phyloP scores from a whole-genome alignment of 2,888 invertebrate species.

The Seira sanloemensis region DNA sequence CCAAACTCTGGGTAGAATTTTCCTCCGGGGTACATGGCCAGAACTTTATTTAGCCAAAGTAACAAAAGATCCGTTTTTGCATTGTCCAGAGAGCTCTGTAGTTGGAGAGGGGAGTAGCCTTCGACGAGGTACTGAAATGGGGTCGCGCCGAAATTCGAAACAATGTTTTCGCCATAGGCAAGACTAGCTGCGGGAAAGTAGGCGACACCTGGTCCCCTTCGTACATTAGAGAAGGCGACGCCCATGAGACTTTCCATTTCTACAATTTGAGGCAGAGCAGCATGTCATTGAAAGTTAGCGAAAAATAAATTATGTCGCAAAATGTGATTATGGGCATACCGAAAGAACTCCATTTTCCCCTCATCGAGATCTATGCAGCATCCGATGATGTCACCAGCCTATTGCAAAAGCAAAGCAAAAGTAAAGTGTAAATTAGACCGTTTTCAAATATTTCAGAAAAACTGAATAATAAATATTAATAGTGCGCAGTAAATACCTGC shows the following conservation, averaged over 20 bases:
- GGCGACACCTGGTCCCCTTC: constrained; percentile 84
- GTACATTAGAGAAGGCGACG: constrained; percentile 83
- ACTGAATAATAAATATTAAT: neutral
- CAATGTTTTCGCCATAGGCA: constrained; percentile 85
- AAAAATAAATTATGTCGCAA: neutral
- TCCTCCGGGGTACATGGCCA: constrained; percentile 74
- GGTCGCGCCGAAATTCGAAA: constrained; percentile 86
- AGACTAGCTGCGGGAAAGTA: constrained; percentile 89
- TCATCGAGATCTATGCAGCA: constrained; percentile 85
- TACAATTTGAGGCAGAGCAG: too few relatives aligned
- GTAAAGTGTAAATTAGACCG: too few relatives aligned
- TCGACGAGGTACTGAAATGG: constrained; percentile 83
- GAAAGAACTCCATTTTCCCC: constrained; percentile 80
- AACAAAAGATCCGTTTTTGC: constrained; percentile 77
- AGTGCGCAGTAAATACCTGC: constrained; percentile 76
- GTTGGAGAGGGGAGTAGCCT: constrained; percentile 83
- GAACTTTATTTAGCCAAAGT: constrained; percentile 77
- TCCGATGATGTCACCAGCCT: constrained; percentile 87
- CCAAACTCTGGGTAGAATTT: constrained; percentile 37
- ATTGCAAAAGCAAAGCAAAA: neutral
- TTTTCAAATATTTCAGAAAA: neutral
- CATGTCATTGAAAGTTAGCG: neutral
- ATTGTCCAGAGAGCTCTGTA: constrained; percentile 68
- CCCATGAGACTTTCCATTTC: constrained; percentile 88
- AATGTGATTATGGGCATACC: neutral